These are phyloP conservation scores for Tipula lateralis DNA, from an alignment of 2,888 invertebrate genomes.

Conservation along the genomic window DNA sequence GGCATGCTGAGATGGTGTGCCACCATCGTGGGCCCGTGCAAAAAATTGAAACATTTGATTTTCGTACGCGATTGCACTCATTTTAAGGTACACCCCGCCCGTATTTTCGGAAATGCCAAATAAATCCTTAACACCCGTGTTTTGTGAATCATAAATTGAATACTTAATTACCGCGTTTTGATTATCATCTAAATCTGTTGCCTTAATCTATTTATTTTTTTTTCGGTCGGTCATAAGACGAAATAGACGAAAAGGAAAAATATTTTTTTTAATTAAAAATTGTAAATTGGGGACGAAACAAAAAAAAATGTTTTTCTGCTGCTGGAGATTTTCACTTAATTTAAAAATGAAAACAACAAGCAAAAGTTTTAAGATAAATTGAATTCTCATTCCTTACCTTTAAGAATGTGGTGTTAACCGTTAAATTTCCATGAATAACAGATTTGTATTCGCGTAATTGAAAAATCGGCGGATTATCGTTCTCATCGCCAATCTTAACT, in stretches of 20 bases:
- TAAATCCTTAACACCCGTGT: conserved; percentile 59
- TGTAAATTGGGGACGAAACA: conserved; percentile 4
- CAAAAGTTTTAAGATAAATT: background rate
- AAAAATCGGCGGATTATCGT: conserved; percentile 78
- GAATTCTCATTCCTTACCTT: conserved; percentile 48
- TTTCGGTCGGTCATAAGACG: background rate
- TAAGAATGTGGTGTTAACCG: conserved; percentile 55
- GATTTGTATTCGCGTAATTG: conserved; percentile 72
- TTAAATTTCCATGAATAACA: conserved; percentile 59
- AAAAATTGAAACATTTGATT: conserved; percentile 82
- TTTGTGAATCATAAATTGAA: conserved; percentile 67
- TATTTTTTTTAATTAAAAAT: conserved; percentile 19
- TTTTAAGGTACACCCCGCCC: conserved; percentile 66
- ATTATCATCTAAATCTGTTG: conserved; percentile 74
- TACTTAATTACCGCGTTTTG: conserved; percentile 67
- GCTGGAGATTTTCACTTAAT: conserved; percentile 19
- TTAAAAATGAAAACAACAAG: background rate
- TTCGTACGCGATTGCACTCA: conserved; percentile 58
- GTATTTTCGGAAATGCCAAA: conserved; percentile 70
- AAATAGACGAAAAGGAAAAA: background rate
- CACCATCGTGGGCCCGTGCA: conserved; percentile 80
- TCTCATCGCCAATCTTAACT: conserved; percentile 75
- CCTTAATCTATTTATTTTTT: conserved; percentile 53
- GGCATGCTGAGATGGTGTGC: conserved; percentile 66
- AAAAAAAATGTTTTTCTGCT: conserved; percentile 6